A percentile compares a stretch with the other conserved stretches of the same genome.
Conservation (phyloP, 2,113 vertebrate genomes). For the Panurus biarmicus region DNA sequence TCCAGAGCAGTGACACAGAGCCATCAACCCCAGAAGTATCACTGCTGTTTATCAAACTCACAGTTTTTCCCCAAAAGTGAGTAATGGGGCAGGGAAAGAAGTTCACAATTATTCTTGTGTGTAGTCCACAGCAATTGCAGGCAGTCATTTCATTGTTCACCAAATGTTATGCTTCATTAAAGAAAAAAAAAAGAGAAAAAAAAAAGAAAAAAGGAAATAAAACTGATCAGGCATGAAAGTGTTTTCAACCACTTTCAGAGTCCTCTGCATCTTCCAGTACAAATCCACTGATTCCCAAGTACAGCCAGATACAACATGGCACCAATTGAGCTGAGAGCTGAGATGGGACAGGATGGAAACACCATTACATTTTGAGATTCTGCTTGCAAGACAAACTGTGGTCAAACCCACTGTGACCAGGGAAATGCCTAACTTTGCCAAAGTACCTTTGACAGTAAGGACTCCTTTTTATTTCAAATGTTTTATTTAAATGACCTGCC, state of each 20-base stretch:
- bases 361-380: neutral
- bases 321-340: neutral
- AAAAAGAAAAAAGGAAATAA: neutral
- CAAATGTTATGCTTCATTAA: neutral
- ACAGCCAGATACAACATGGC: neutral
- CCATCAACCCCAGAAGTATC: neutral
- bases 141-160: neutral
- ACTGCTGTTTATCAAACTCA: neutral
- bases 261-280: neutral
- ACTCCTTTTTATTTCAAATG: neutral
- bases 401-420: neutral
- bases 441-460: neutral
- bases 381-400: neutral
- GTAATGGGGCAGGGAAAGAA: neutral
- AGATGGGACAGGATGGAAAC: neutral
- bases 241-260: neutral
- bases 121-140: neutral
- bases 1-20: conserved; percentile 7
- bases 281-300: neutral
- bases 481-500: neutral
- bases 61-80: neutral
- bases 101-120: neutral
- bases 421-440: neutral
- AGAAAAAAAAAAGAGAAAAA: neutral
- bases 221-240: neutral